These are phyloP conservation scores for Alexandromys fortis DNA, from an alignment of 2,113 vertebrate genomes.

Conservation along the genomic window DNA sequence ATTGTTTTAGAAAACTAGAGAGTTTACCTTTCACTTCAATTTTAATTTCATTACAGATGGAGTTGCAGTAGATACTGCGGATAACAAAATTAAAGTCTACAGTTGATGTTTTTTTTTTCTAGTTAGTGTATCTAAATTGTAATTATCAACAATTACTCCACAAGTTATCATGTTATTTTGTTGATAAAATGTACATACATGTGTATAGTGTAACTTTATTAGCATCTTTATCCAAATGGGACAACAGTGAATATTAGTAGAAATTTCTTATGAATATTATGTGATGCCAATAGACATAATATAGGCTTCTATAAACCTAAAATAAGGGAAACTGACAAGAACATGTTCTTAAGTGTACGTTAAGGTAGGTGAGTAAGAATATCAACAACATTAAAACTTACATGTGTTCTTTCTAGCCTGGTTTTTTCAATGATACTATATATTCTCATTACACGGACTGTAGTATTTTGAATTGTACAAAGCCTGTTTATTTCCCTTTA, in stretches of 20 bases:
- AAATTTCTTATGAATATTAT: constrained; percentile 55
- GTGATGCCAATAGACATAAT: constrained; percentile 48
- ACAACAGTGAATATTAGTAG: not conserved
- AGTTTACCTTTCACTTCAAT: not conserved
- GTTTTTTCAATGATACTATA: not conserved
- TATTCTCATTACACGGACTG: not conserved
- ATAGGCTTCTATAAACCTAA: not conserved
- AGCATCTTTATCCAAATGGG: constrained; percentile 16
- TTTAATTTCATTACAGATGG: not conserved
- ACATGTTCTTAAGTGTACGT: constrained; percentile 12
- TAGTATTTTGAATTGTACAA: not conserved
- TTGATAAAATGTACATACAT: not conserved
- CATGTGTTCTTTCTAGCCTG: not conserved
- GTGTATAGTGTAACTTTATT: not conserved
- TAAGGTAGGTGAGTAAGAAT: not conserved
- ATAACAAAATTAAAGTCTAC: not conserved
- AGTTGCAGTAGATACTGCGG: not conserved
- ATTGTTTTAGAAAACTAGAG: not conserved
- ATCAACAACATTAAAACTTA: not conserved
- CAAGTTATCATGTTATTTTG: not conserved
- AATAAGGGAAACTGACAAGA: not conserved
- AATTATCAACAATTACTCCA: not conserved
- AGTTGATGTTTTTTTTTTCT: not conserved
- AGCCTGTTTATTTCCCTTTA: not conserved
- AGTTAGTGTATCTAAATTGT: not conserved